Evolutionary conservation across 2,797 vertebrate genomes (phyloP), one percentile per base, ranked within the genome.

Genomic region (Anas capensis): DNA sequence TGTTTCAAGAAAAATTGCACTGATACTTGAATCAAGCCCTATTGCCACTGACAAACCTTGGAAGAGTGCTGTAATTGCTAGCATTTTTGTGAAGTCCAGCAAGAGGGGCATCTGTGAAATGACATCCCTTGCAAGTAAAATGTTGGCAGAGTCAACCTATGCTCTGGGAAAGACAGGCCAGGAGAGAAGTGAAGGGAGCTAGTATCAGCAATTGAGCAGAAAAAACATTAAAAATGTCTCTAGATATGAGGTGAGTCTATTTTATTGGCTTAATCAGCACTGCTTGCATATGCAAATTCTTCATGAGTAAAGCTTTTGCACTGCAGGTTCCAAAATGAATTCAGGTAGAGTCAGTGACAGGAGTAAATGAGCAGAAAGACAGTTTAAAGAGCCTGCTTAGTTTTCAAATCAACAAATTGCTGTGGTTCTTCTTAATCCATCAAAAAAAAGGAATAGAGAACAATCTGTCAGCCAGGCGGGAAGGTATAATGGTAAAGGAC

Each of bases 331-430:
- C 85, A 79, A 75, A 94, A 93, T 89, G 69, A 94, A 92, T 95
- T 94, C 93, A 95, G 96, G 93, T 95, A 91, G 64, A 94, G 64
- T 75, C 79, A 60, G 19, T 91, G 83, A 82, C 78, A 88, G 93
- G 84, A 86, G 34, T 95, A 90, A 93, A 88, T 83, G 91, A 90
- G 61, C 78, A 70, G n/a, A 72, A n/a, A 92, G 71, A 44, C 46
- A 58, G 72, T 92, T 95, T 92, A 72, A 88, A 94, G 76, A 72
- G 57, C 81, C 91, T 96, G 81, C 84, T 91, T 92, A 49, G 53
- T 93, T 96, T 96, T 95, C 83, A 94, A 95, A 92, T 96, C 95
- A 96, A 95, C 93, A 92, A 88, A 93, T 91, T 94, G 85, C 88
- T 66, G 58, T 86, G 68, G 75, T 95, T 96, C 62, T 93, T 95